These are phyloP conservation scores for Bradypodion pumilum DNA, from an alignment of 2,797 vertebrate species.

Conservation along the genomic window DNA sequence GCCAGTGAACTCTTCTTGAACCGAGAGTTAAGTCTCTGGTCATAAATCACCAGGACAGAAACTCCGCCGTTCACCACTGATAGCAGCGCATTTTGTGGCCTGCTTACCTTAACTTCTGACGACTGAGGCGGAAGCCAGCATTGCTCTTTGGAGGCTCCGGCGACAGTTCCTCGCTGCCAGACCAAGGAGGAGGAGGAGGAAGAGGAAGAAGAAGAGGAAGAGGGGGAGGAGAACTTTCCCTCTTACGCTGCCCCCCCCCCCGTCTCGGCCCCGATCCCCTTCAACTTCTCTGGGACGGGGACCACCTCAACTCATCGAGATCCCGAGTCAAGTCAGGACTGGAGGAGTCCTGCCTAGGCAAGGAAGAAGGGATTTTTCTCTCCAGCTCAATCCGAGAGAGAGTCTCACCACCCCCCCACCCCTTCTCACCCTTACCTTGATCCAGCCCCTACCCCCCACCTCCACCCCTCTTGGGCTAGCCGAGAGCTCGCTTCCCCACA, in stretches of 20 bases:
- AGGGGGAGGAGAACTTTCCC: slow-evolving; percentile 54
- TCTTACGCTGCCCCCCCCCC: slow-evolving; percentile 72
- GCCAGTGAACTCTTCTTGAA: slow-evolving; percentile 99
- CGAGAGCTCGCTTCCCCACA: slow-evolving; percentile 51
- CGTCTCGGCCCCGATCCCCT: slow-evolving; percentile 71
- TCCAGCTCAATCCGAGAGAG: slow-evolving; percentile 41
- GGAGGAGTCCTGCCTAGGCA: slow-evolving; percentile 48
- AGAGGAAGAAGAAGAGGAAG: no score
- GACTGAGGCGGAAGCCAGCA: slow-evolving; percentile 88
- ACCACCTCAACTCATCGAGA: slow-evolving; percentile 73
- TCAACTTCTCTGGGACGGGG: slow-evolving; percentile 61
- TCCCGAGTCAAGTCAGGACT: slow-evolving; percentile 49
- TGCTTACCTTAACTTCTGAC: slow-evolving; percentile 98
- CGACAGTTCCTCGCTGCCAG: slow-evolving; percentile 70
- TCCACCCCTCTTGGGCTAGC: slow-evolving; percentile 59
- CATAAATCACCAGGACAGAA: slow-evolving; percentile 99
- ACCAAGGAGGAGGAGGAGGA: slow-evolving; percentile 70
- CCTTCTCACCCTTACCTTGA: slow-evolving; percentile 41
- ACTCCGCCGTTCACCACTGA: slow-evolving; percentile 95
- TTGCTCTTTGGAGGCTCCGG: slow-evolving; percentile 82
- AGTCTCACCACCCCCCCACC: slow-evolving; percentile 44
- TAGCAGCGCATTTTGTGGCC: slow-evolving; percentile 88
- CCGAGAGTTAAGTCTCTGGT: slow-evolving; percentile 98
- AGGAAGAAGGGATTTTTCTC: slow-evolving; percentile 26
- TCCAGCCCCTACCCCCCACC: slow-evolving; percentile 50